phyloP scores from a whole-genome alignment of 2,888 invertebrate species.

The Agrilus cyanescens region DNA sequence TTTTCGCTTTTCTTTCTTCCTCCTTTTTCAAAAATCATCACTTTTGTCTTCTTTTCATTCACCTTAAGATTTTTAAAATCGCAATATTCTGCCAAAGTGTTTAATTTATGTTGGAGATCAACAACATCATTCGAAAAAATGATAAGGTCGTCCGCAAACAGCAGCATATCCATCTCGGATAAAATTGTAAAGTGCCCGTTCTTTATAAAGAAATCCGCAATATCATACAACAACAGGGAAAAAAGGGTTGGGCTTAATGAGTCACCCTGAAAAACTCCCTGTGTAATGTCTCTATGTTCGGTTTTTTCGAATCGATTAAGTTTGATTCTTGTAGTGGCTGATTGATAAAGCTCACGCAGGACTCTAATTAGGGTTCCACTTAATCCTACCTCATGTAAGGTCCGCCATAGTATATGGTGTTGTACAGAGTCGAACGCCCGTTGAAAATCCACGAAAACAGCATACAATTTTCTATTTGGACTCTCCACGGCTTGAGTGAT shows the following conservation, averaged over 20 bases:
- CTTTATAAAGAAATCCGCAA: neutral
- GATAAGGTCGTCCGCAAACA: no score
- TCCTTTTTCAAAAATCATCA: neutral
- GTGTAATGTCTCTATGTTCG: no score
- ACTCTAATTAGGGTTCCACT: no score
- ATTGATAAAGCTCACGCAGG: no score
- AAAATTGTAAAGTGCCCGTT: neutral
- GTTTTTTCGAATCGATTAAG: no score
- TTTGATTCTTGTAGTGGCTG: no score
- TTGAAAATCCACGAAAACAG: no score
- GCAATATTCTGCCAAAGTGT: neutral
- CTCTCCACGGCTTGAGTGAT: no score
- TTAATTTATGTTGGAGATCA: neutral
- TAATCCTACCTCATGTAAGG: no score
- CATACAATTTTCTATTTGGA: no score
- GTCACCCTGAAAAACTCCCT: constrained; percentile 1
- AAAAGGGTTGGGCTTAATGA: neutral
- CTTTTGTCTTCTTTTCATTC: neutral
- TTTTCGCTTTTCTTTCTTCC: neutral
- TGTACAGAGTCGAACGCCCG: no score
- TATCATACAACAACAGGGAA: neutral
- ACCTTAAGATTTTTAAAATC: neutral
- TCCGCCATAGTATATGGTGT: no score
- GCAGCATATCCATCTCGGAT: neutral
- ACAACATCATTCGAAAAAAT: neutral